A percentile compares a stretch with the other conserved stretches of the same genome.
Evolutionary conservation across 2,797 vertebrate genomes (phyloP).

Genomic region (Ctenopoma kingsleyae): DNA sequence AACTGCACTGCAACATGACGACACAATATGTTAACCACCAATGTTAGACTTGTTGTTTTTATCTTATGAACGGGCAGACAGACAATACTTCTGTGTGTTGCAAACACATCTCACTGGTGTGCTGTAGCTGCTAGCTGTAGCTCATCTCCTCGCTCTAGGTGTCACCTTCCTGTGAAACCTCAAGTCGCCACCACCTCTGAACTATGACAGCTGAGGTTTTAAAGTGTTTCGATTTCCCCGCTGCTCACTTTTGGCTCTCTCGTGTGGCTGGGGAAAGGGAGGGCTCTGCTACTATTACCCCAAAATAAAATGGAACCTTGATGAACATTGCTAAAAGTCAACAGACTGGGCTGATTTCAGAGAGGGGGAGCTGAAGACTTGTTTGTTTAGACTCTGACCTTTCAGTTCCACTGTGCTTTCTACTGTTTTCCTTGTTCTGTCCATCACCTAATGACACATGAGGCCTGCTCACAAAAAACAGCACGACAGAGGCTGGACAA

Average conservation of each 20-base stretch:
- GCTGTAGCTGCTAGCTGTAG: not conserved
- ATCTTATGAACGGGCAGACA: not conserved
- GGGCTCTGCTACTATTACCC: not conserved
- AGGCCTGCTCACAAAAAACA: conserved; percentile 2
- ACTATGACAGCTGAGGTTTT: conserved; percentile 50
- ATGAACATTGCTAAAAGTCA: conserved; percentile 5
- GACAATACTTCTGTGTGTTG: not conserved
- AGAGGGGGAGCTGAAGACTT: conserved; percentile 24
- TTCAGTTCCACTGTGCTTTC: conserved; percentile 15
- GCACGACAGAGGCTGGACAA: not conserved
- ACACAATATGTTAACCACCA: not conserved
- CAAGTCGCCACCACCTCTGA: conserved; percentile 54
- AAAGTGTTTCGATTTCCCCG: not conserved
- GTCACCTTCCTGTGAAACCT: conserved; percentile 61
- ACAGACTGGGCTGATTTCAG: conserved; percentile 8
- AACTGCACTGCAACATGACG: not conserved
- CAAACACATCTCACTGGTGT: not conserved
- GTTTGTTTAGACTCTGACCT: conserved; percentile 25
- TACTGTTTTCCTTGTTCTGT: conserved; percentile 7
- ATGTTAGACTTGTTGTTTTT: not conserved
- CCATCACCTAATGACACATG: conserved; percentile 4
- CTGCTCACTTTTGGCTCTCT: conserved; percentile 8
- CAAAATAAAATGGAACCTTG: conserved; percentile 16
- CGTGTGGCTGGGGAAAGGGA: not conserved
- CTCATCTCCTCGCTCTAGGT: conserved; percentile 26